Base-by-base conservation (phyloP, 2,113 vertebrate genomes). In the Hemichromis elongatus region DNA sequence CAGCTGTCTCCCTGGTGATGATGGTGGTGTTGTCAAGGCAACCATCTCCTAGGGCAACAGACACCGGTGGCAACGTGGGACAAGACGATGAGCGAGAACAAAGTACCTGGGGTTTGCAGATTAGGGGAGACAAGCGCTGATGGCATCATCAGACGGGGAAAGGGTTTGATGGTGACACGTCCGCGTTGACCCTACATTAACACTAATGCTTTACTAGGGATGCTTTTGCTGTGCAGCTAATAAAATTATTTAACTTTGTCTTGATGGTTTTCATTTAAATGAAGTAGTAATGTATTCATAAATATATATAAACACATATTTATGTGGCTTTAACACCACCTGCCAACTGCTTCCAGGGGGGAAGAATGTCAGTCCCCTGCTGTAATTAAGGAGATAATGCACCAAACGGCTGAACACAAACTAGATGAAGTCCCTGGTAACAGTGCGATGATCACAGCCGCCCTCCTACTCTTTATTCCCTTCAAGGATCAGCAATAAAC, bases 11-110 rank as follows among this genome's bases (percentile, higher is more conserved):
- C 78, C 80, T 55, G 81, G 83, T 88, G 92, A 92, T 89, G 91
- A 87, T 89, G 86, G 84, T 18, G 26, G 81, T 87, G 88, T 92
- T 77, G 90, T 92, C 93, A 92, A 78, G 93, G 89, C 90, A 93
- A 95, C 94, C 5, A 37, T 95, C 81, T 40, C 93, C 88, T 82
- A 7, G 68, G 90, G 93, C 89, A 95, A 95, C 93, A 63, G 66
- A 81, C 85, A 59, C 68, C 54, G 28, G 28, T 33, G 81, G 79
- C 80, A 88, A 85, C 73, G 77, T 78, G 66, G 84, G 84, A 45
- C 86, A 85, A 30, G 68, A 84, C 9, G 55, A 83, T 57, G 75
- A 81, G 80, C 5, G 52, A 89, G 82, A 89, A 90, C 54, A 88
- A 89, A 89, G 89, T 88, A 86, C 73, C 82, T 57, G 35, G 80